Evolutionary conservation across 2,113 vertebrate species (phyloP), one percentile per base, ranked within the genome.

Genomic region (Serilophus lunatus): DNA sequence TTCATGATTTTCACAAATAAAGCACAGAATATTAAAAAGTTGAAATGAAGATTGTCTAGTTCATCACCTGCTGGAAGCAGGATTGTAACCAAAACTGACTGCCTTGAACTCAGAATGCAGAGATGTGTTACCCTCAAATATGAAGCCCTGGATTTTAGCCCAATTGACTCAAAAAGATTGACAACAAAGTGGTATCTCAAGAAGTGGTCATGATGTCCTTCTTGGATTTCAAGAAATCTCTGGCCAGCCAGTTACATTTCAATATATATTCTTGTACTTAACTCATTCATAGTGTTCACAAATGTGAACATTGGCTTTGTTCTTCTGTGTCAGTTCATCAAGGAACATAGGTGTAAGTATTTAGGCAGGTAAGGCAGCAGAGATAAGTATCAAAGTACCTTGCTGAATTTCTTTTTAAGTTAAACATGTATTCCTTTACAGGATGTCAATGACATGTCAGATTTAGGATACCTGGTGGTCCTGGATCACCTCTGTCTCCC

Each of bases 401-500:
- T 68, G 26, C 3, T 64, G 33, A 82, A 59, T 16, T 78, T 28
- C 25, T 78, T 84, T 49, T 47, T 15, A 18, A 92, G 13, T 70
- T 74, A 88, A 65, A 45, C 15, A 9, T 7, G 4, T 42, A 50
- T 33, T 66, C 14, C 23, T 81, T 60, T 35, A 49, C 28, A 49
- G 64, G 44, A 22, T 51, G 22, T 47, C 44, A 64, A 3, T n/a
- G 36, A 47, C 28, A 33, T 31, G 38, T 45, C 72, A 70, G n/a
- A 61, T 40, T 18, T 54, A 49, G 4, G 33, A 90, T 97, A 99
- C 99, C 97, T 97, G 97, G 95, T 80, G 98, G 97, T 69, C 98
- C 98, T 13, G 98, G 98, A 45, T 97, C 91, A 8, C 99, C 99
- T 82, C 96, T 97, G 38, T 99, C 98, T 42, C 99, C 99, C 68